Conservation (phyloP, 2,888 invertebrate species). For the Camponotus fellah region DNA sequence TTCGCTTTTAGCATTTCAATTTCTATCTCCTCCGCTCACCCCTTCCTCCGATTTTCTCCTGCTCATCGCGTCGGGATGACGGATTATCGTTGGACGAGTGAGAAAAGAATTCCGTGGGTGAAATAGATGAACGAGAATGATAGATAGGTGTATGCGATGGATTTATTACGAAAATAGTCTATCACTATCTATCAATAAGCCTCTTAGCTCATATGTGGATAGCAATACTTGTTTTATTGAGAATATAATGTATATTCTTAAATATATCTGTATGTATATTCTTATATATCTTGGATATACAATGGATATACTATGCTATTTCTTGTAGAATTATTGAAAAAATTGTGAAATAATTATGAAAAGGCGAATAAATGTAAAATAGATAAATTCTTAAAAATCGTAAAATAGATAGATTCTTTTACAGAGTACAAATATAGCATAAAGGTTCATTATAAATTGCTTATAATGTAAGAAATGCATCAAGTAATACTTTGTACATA, state of each 20-base stretch:
- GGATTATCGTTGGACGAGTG: conserved; percentile 60
- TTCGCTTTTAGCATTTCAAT: conserved; percentile 85
- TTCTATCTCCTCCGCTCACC: conserved; percentile 73
- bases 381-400: not conserved
- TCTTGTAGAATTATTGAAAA: not conserved
- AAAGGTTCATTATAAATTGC: not conserved
- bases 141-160: conserved; percentile 26
- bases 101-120: conserved; percentile 15
- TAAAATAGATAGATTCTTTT: not conserved
- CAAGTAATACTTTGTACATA: not conserved
- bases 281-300: not conserved
- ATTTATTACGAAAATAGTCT: conserved; percentile 10
- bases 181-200: not conserved
- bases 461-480: not conserved
- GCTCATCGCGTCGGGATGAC: conserved; percentile 32
- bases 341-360: not conserved
- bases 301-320: not conserved
- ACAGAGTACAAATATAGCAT: not conserved
- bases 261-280: not conserved
- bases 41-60: not conserved
- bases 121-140: conserved; percentile 39
- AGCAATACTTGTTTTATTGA: not conserved
- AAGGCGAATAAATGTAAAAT: not conserved
- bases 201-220: not conserved
- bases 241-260: not conserved